Evolutionary conservation across 2,113 vertebrate genomes (phyloP).

Genomic region (Strigops habroptila): DNA sequence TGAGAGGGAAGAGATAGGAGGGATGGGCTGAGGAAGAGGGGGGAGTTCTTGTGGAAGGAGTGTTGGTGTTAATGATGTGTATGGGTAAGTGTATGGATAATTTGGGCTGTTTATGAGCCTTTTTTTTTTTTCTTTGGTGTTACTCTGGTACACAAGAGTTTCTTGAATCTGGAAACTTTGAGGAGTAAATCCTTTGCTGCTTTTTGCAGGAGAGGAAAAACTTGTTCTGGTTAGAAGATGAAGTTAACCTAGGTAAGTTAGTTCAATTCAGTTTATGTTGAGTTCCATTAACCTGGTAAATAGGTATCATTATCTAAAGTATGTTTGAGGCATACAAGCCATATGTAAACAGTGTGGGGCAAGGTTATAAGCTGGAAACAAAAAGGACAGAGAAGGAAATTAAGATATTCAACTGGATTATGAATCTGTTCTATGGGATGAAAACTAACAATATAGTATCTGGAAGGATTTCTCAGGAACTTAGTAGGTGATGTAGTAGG

Average conservation of each 20-base stretch:
- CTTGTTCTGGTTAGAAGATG: rapidly evolving
- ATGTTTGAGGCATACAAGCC: background rate
- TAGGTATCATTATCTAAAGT: background rate
- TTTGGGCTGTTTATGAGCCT: rapidly evolving
- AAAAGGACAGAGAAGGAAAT: background rate
- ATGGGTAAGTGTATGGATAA: rapidly evolving
- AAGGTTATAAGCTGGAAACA: background rate
- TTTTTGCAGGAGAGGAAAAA: background rate
- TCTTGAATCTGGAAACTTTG: background rate
- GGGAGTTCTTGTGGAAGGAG: rapidly evolving
- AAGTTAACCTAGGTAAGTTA: background rate
- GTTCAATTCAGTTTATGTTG: background rate
- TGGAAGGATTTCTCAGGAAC: background rate
- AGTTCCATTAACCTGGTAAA: background rate
- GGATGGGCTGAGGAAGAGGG: rapidly evolving
- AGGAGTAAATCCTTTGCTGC: rapidly evolving
- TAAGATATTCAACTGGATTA: background rate
- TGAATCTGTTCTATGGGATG: background rate
- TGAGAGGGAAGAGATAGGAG: background rate
- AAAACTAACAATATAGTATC: background rate
- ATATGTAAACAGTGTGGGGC: rapidly evolving
- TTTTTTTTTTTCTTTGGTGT: background rate
- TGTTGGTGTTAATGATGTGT: rapidly evolving
- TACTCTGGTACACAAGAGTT: rapidly evolving
- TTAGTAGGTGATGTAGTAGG: background rate